phyloP scores from a whole-genome alignment of 2,113 vertebrate species.

The Myotis yumanensis region DNA sequence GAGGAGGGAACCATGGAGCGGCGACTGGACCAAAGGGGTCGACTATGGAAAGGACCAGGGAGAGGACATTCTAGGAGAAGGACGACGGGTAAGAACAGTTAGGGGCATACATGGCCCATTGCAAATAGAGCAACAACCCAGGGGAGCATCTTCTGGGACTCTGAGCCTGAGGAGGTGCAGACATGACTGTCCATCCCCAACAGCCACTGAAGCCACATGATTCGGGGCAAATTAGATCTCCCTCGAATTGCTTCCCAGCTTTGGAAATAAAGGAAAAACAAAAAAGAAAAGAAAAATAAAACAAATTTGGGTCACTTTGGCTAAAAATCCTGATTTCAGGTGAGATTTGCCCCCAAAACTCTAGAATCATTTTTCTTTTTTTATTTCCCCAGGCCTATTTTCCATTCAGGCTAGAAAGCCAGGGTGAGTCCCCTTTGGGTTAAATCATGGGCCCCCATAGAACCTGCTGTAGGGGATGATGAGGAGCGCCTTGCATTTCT shows the following conservation, averaged over 20 bases:
- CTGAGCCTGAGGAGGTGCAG: background rate
- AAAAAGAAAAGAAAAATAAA: background rate
- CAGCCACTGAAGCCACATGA: background rate
- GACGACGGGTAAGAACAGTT: background rate
- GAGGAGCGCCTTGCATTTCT: background rate
- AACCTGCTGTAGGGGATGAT: background rate
- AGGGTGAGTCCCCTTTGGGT: background rate
- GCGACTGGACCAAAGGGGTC: background rate
- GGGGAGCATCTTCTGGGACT: rapidly evolving
- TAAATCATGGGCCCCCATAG: too few relatives aligned
- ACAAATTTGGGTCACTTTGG: background rate
- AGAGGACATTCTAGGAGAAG: too few relatives aligned
- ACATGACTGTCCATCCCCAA: rapidly evolving
- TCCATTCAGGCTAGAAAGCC: background rate
- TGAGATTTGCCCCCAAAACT: background rate
- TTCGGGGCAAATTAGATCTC: background rate
- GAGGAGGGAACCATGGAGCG: background rate
- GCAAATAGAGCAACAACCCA: background rate
- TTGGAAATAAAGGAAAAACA: background rate
- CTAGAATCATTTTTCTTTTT: background rate
- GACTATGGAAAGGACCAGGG: rapidly evolving
- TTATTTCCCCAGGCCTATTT: background rate
- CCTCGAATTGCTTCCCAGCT: background rate
- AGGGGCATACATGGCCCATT: rapidly evolving
- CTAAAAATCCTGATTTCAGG: background rate